Base-by-base conservation (phyloP, 2,888 invertebrate species). In the Lobophora halterata region DNA sequence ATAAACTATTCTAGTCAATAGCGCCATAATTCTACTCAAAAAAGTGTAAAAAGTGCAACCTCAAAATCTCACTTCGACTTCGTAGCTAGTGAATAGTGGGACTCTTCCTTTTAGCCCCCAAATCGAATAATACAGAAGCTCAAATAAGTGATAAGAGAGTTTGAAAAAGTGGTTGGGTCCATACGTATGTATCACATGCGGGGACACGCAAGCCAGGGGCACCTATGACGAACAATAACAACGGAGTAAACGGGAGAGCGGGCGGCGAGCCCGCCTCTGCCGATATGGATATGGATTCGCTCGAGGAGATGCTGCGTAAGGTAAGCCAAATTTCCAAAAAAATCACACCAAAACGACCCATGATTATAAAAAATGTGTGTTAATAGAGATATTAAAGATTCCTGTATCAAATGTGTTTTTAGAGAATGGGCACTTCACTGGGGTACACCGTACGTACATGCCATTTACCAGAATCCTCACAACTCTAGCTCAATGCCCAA, bases 271-370 rank as follows among this genome's bases (percentile, higher is more conserved):
- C 90, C 72, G 90, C 90, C 64, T 73, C 81, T 77, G 87, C 90
- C 78, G 92, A 92, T 78, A 92, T 93, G 90, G 93, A 93, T 70
- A 93, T 93, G 90, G 93, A 93, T 69, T 93, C 93, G 61, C 88
- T 93, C 61, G 93, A 93, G 77, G 93, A 93, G 82, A 93, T 93
- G 91, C 89, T 93, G 71, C 90, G 92, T 71, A 93, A 93, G 93
- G 93, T 93, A 88, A 89, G 75, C 19, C 10, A 5, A 5, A n/a
- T n/a, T n/a, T 16, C 1, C 12, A n/a, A 20, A 17, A n/a, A 30
- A 25, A 8, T 17, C 18, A 14, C n/a, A n/a, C n/a, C n/a, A n/a
- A n/a, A n/a, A n/a, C n/a, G n/a, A n/a, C n/a, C n/a, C n/a, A n/a
- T n/a, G n/a, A n/a, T n/a, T n/a, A n/a, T n/a, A n/a, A n/a, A n/a